These are phyloP conservation scores for Orchesellides sinensis DNA, from an alignment of 2,888 invertebrate genomes.

Conservation along the genomic window DNA sequence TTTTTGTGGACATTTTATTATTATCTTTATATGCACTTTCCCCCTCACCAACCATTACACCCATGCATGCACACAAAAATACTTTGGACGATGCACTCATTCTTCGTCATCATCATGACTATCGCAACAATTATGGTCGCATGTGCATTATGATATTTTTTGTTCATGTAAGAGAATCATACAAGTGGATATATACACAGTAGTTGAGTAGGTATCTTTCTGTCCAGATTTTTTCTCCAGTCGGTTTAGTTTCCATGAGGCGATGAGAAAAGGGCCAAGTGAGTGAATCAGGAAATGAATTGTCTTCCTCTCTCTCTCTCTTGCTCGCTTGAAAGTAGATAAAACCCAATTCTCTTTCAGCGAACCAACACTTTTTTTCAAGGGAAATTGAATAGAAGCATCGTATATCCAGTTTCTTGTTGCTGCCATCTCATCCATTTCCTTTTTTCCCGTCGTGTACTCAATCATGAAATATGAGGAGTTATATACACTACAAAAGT, in stretches of 20 bases:
- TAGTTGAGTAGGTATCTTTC: not conserved
- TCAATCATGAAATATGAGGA: too few relatives aligned
- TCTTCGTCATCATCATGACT: too few relatives aligned
- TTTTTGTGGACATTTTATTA: conserved; percentile 4
- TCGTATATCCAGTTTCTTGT: too few relatives aligned
- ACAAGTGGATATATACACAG: conserved; percentile 35
- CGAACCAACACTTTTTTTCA: too few relatives aligned
- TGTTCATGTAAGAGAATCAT: not conserved
- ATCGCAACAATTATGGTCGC: too few relatives aligned
- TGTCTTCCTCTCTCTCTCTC: too few relatives aligned
- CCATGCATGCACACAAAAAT: not conserved
- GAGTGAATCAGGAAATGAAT: conserved; percentile 61
- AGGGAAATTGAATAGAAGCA: conserved; percentile 56
- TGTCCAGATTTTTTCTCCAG: not conserved
- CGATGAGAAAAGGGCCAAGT: not conserved
- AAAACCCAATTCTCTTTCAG: conserved; percentile 43
- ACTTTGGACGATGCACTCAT: not conserved
- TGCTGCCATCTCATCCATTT: too few relatives aligned
- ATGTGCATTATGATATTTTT: not conserved
- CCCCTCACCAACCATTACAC: not conserved
- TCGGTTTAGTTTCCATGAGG: not conserved
- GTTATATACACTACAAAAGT: too few relatives aligned
- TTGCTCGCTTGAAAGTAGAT: conserved; percentile 43
- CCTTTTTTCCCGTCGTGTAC: too few relatives aligned
- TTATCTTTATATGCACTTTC: conserved; percentile 2